Conservation (phyloP, 1,140 invertebrate species). For the Heliconius himera region DNA sequence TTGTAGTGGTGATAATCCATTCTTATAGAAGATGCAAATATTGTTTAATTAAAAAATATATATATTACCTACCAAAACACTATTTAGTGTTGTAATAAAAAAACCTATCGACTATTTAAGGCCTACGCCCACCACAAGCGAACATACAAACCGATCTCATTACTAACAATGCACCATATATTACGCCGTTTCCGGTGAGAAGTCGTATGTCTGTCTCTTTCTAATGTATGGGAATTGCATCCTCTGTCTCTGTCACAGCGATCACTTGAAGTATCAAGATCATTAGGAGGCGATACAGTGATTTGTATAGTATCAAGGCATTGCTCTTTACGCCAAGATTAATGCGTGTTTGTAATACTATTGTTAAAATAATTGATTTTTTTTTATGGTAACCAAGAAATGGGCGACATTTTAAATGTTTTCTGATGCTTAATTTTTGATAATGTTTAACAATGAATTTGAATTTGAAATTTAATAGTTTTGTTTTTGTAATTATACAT, state of each 20-base stretch:
- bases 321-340: slow-evolving; percentile 34
- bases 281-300: slow-evolving; percentile 73
- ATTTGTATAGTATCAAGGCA: slow-evolving; percentile 61
- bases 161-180: slow-evolving; percentile 79
- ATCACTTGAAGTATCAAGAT: slow-evolving; percentile 63
- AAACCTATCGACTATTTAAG: slow-evolving; percentile 41
- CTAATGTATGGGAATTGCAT: slow-evolving; percentile 32
- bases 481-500: no score
- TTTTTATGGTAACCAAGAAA: neutral
- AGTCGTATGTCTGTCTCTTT: slow-evolving; percentile 50
- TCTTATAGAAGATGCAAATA: neutral
- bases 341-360: slow-evolving; percentile 29
- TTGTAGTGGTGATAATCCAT: no score
- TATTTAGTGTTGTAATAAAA: slow-evolving; percentile 23
- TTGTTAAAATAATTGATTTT: slow-evolving; percentile 24
- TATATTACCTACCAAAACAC: neutral
- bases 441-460: neutral
- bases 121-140: slow-evolving; percentile 62
- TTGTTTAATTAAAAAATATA: neutral
- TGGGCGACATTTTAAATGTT: neutral
- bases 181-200: slow-evolving; percentile 73
- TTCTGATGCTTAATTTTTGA: neutral
- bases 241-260: slow-evolving; percentile 50
- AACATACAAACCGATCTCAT: slow-evolving; percentile 74
- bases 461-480: no score